Conservation (phyloP, 1,140 invertebrate species). For the Aphelinus certus region DNA sequence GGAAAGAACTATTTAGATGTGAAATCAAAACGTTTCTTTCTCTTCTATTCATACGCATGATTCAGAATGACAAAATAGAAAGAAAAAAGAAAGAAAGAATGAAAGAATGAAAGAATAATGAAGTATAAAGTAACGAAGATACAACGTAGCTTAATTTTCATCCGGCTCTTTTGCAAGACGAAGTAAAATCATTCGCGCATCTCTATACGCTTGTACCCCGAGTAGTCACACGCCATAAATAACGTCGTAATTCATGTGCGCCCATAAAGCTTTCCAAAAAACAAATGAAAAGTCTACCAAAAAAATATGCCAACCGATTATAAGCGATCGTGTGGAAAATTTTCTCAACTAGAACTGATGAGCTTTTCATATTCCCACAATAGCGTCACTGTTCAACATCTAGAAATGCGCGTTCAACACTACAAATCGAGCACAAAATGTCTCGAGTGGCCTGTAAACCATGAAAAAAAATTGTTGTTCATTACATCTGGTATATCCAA, state of each 20-base stretch:
- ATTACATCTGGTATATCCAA: neutral
- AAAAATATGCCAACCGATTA: slow-evolving; percentile 4
- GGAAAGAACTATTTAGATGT: too few species aligned
- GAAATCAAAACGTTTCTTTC: too few species aligned
- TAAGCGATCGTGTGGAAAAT: neutral
- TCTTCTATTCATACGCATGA: too few species aligned
- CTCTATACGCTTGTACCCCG: slow-evolving; percentile 8
- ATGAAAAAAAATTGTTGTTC: neutral
- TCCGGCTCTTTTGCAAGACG: slow-evolving; percentile 13
- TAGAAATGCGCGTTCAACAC: neutral
- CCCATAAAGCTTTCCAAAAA: slow-evolving; percentile 7
- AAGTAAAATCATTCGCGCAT: slow-evolving; percentile 17
- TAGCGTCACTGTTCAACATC: neutral
- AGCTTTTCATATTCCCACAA: slow-evolving; percentile 19
- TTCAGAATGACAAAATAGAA: too few species aligned
- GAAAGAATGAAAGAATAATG: too few species aligned
- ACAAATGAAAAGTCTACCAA: slow-evolving; percentile 6
- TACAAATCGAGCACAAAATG: slow-evolving; percentile 11
- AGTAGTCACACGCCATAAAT: slow-evolving; percentile 2
- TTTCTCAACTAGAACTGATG: slow-evolving; percentile 6
- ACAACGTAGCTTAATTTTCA: neutral
- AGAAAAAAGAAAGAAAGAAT: too few species aligned
- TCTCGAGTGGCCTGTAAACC: slow-evolving; percentile 15
- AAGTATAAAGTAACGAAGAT: too few species aligned
- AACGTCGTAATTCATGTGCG: slow-evolving; percentile 10